Evolutionary conservation across 2,797 vertebrate genomes (phyloP).

Genomic region (Cyprinodon diabolis): DNA sequence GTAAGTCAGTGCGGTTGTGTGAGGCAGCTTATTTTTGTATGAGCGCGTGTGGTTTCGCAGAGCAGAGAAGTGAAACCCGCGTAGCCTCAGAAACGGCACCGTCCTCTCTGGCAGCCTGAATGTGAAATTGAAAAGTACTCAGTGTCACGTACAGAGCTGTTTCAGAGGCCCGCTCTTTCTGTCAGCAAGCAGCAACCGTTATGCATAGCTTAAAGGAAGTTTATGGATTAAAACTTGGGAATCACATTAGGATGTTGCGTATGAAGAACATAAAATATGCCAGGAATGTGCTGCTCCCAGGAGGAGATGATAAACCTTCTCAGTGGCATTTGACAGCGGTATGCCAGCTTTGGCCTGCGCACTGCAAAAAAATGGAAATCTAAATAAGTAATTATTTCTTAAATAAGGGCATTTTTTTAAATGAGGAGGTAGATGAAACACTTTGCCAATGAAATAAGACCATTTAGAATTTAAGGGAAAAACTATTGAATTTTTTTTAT

Average conservation of each 20-base stretch:
- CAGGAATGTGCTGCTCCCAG: constrained; percentile 48
- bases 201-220: constrained; percentile 7
- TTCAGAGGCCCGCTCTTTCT: constrained; percentile 24
- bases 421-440: too few relatives aligned
- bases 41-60: constrained; percentile 58
- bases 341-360: constrained; percentile 10
- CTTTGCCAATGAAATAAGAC: too few relatives aligned
- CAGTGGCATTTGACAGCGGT: constrained; percentile 40
- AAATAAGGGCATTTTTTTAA: too few relatives aligned
- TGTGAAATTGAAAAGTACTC: constrained; percentile 42
- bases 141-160: background rate
- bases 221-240: constrained; percentile 33
- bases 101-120: constrained; percentile 42
- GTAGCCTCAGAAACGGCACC: constrained; percentile 52
- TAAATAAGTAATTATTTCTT: too few relatives aligned
- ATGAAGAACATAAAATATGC: constrained; percentile 38
- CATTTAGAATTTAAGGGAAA: too few relatives aligned
- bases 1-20: constrained; percentile 27
- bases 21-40: constrained; percentile 30
- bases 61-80: constrained; percentile 73
- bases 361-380: too few relatives aligned
- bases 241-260: constrained; percentile 38
- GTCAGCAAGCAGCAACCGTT: constrained; percentile 22
- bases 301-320: constrained; percentile 38
- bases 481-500: too few relatives aligned